Conservation (phyloP, 2,888 invertebrate species). For the Panzeria rudis region DNA sequence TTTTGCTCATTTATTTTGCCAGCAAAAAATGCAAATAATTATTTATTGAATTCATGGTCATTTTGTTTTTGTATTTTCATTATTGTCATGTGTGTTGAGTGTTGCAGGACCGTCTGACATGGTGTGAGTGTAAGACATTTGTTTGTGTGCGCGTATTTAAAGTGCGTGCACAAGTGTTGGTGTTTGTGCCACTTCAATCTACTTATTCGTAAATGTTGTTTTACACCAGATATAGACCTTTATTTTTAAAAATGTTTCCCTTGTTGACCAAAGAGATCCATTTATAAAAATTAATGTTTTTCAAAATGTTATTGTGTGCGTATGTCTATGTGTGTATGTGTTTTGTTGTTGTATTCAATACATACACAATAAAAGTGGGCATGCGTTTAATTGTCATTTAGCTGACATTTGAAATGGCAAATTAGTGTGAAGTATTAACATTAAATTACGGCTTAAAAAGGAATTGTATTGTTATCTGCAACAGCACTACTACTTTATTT, state of each 20-base stretch:
- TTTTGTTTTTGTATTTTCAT: constrained; percentile 70
- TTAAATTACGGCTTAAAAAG: constrained; percentile 71
- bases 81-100: constrained; percentile 52
- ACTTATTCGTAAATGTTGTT: constrained; percentile 75
- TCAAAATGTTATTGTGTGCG: constrained; percentile 35
- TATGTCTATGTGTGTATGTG: constrained; percentile 33
- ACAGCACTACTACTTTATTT: constrained; percentile 54
- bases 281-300: constrained; percentile 52
- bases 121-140: constrained; percentile 1
- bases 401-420: constrained; percentile 77
- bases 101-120: background rate
- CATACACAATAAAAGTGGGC: constrained; percentile 59
- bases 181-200: constrained; percentile 51
- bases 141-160: constrained; percentile 17
- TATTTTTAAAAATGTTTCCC: constrained; percentile 68
- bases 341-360: constrained; percentile 40
- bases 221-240: constrained; percentile 75
- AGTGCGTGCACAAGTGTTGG: constrained; percentile 72
- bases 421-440: constrained; percentile 74
- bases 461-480: constrained; percentile 65
- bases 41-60: constrained; percentile 81
- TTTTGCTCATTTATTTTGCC: constrained; percentile 63
- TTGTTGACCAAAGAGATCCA: constrained; percentile 23
- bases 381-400: constrained; percentile 75
- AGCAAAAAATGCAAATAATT: constrained; percentile 78